phyloP scores from a whole-genome alignment of 2,888 invertebrate genomes.

The Zygaena filipendulae region DNA sequence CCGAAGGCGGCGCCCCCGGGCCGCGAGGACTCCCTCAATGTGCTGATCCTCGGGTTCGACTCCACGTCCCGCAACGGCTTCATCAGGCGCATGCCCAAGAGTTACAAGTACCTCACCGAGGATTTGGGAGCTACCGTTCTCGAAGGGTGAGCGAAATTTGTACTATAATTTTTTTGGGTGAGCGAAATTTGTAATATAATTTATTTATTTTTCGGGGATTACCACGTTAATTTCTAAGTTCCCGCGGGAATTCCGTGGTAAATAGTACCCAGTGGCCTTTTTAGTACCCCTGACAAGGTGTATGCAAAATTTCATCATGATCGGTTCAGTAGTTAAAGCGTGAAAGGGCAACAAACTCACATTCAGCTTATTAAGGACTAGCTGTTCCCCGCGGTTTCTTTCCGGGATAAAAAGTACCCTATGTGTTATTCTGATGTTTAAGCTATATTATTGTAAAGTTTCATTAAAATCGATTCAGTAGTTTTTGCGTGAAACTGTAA shows the following conservation, averaged over 20 bases:
- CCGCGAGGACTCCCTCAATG: conserved; percentile 17
- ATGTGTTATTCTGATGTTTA: too few relatives aligned
- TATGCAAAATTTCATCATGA: background rate
- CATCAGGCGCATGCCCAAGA: conserved; percentile 80
- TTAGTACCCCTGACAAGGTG: too few relatives aligned
- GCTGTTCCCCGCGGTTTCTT: too few relatives aligned
- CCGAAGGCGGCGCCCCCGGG: conserved; percentile 14
- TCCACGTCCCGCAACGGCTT: conserved; percentile 86
- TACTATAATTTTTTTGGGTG: conserved; percentile 64
- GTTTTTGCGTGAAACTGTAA: background rate
- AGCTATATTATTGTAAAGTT: too few relatives aligned
- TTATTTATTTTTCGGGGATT: background rate
- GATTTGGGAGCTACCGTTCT: conserved; percentile 70
- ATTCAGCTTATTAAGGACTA: too few relatives aligned
- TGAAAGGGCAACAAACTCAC: background rate
- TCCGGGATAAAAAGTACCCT: too few relatives aligned
- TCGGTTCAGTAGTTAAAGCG: background rate
- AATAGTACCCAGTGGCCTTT: too few relatives aligned
- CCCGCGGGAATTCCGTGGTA: background rate
- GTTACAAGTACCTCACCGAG: conserved; percentile 75
- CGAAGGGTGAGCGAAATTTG: conserved; percentile 71
- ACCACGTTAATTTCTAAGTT: background rate
- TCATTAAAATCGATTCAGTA: background rate
- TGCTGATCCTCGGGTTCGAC: conserved; percentile 76
- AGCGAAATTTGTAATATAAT: conserved; percentile 9